Base-by-base conservation (phyloP, 2,888 invertebrate genomes). In the Brachyopa scutellaris region DNA sequence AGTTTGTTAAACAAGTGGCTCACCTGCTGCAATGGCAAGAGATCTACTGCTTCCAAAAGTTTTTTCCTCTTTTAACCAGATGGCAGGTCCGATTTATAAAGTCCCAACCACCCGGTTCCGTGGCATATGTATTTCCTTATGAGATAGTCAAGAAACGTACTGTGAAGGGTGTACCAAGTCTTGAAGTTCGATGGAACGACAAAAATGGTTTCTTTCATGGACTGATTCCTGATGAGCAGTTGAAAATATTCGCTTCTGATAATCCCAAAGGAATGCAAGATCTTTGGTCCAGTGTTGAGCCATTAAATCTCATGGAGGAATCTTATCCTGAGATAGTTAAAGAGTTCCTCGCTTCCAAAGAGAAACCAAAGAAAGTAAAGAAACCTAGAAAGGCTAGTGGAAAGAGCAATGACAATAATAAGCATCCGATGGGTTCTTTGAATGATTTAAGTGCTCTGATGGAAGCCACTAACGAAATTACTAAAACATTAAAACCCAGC, bases 21-120 rank as follows among this genome's bases (percentile, higher is more conserved):
- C 91, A 91, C 72, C 93, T 94, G 85, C 88, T 96, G 59, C 92
- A 93, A 84, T 97, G 97, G 97, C 92, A 94, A 1, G 93, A 94
- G 86, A 92, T 93, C 26, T 96, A 96, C 88, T 92, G 94, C 36
- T 94, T 96, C 84, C 94, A 94, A 86, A 96, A 96, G 88, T 93
- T 95, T 85, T 91, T 96, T 70, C 95, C 96, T 0, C 88, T 97
- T 42, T 88, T 95, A 17, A 95, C 95, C 0, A 92, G 96, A 85
- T 96, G 95, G 95, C 95, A 95, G 87, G 93, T 90, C 85, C 86
- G 86, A 5, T 73, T 72, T 1, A 53, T 40, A 2, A 72, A 21
- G 1, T 36, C 51, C 1, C 70, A 47, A 33, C 59, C 31, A 88
- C 87, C 31, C 67, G 53, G 47, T 3, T 66, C 67, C 0, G 33